These are phyloP conservation scores for Zaprionus camerounensis DNA, from an alignment of 1,140 invertebrate genomes.

Conservation along the genomic window DNA sequence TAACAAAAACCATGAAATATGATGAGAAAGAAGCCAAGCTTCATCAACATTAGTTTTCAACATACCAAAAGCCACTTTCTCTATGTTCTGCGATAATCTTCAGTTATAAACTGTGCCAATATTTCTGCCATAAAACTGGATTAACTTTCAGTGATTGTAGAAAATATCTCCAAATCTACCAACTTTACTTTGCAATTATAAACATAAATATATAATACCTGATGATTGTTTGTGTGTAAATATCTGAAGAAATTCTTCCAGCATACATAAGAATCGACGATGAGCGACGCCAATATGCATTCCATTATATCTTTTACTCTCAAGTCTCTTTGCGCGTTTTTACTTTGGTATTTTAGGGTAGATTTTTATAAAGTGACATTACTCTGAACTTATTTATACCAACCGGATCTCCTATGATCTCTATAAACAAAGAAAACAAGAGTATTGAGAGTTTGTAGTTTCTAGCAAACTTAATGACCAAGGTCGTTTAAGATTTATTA, in stretches of 20 bases:
- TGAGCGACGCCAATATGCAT: slow-evolving; percentile 58
- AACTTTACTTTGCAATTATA: too few relatives aligned
- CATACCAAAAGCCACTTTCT: slow-evolving; percentile 18
- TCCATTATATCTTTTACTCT: slow-evolving; percentile 48
- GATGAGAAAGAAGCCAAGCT: slow-evolving; percentile 16
- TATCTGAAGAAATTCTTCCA: slow-evolving; percentile 45
- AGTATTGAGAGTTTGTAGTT: background rate
- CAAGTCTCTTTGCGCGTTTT: slow-evolving; percentile 42
- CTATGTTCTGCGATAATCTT: slow-evolving; percentile 10
- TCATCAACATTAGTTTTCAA: slow-evolving; percentile 21
- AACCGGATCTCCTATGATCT: background rate
- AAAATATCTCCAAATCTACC: background rate
- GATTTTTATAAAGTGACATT: background rate
- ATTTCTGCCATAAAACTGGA: slow-evolving; percentile 5
- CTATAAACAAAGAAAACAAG: background rate
- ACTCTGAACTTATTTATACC: background rate
- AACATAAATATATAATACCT: slow-evolving; percentile 45
- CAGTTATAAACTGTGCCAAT: slow-evolving; percentile 7
- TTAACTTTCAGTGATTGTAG: slow-evolving; percentile 25
- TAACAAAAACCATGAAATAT: slow-evolving; percentile 11
- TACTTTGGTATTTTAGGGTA: slow-evolving; percentile 3
- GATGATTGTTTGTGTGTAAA: slow-evolving; percentile 31
- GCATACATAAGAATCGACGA: slow-evolving; percentile 54
- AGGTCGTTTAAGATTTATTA: background rate
- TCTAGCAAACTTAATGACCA: background rate